Conservation (phyloP, 2,113 vertebrate species). For the Bambusicola thoracicus region DNA sequence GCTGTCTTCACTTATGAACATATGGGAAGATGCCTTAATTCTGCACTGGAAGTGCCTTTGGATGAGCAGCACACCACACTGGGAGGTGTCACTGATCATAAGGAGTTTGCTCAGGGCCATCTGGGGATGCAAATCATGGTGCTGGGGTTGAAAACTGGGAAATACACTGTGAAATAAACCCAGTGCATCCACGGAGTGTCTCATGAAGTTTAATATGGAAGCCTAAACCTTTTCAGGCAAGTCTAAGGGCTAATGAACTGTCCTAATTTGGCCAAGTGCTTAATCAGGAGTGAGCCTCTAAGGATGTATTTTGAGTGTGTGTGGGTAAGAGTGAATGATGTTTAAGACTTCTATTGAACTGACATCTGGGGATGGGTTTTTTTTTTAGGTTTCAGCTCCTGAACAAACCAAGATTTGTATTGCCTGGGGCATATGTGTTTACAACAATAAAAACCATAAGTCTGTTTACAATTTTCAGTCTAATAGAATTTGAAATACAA, state of each 20-base stretch:
- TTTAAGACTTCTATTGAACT: neutral
- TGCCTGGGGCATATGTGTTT: constrained; percentile 20
- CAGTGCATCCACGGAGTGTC: rapidly evolving
- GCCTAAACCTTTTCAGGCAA: neutral
- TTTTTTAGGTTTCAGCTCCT: neutral
- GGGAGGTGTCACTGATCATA: neutral
- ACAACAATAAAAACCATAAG: neutral
- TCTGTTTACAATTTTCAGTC: constrained; percentile 22
- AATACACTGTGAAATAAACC: neutral
- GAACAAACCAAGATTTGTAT: constrained; percentile 2
- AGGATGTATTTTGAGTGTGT: neutral
- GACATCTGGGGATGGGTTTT: neutral
- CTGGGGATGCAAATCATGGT: neutral
- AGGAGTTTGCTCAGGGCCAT: neutral
- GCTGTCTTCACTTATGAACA: neutral
- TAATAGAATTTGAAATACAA: constrained; percentile 25
- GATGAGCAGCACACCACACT: neutral
- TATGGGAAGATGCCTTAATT: neutral
- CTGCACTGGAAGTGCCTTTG: neutral
- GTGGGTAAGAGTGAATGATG: neutral
- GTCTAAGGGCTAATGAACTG: neutral
- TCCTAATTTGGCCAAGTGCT: neutral
- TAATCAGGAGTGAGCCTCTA: neutral
- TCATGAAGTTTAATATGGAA: neutral
- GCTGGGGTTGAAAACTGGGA: neutral